Evolutionary conservation across 2,888 invertebrate genomes (phyloP).

Genomic region (Epirrita christyi): DNA sequence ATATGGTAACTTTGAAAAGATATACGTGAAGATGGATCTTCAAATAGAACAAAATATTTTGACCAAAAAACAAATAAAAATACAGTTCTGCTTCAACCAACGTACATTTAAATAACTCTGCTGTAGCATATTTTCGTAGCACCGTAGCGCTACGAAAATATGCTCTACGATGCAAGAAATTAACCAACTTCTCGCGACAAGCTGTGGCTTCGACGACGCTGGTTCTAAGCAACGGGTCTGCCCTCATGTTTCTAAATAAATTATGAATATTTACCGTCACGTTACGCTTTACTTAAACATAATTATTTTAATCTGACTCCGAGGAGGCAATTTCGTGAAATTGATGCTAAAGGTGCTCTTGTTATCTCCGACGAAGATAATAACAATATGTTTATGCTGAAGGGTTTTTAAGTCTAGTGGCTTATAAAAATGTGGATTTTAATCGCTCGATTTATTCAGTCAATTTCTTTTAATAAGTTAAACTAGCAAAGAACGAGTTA

Average conservation of each 20-base stretch:
- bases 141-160: background rate
- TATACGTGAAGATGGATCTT: no score
- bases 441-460: constrained; percentile 39
- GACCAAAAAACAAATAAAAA: no score
- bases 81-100: no score
- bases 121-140: no score
- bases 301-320: constrained; percentile 78
- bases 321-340: constrained; percentile 69
- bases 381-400: constrained; percentile 16
- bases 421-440: constrained; percentile 55
- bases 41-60: no score
- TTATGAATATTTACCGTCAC: constrained; percentile 79
- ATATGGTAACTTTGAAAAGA: no score
- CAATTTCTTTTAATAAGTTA: background rate
- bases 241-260: constrained; percentile 78
- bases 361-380: constrained; percentile 39
- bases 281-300: constrained; percentile 73
- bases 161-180: background rate
- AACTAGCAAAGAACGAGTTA: no score
- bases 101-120: no score
- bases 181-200: background rate
- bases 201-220: constrained; percentile 18
- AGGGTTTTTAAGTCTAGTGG: constrained; percentile 28
- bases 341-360: constrained; percentile 64
- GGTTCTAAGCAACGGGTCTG: constrained; percentile 42